Evolutionary conservation across 2,797 vertebrate species (phyloP).

Genomic region (Rhyacichthys aspro): DNA sequence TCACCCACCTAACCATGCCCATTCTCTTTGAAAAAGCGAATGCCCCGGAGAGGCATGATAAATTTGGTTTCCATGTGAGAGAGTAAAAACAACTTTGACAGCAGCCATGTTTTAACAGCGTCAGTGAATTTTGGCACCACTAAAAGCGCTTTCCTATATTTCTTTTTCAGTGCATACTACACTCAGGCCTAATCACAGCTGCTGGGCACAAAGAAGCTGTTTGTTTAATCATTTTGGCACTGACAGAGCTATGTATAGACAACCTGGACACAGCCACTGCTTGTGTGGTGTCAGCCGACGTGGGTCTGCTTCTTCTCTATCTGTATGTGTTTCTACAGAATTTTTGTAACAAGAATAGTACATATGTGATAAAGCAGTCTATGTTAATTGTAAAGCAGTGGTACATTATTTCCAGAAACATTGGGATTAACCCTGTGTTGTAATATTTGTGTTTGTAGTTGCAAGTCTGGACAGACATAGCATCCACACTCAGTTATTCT

Average conservation of each 20-base stretch:
- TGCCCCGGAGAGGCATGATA: constrained; percentile 58
- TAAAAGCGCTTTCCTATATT: constrained; percentile 65
- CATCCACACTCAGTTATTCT: too few relatives aligned
- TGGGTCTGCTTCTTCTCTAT: constrained; percentile 10
- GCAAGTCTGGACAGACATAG: too few relatives aligned
- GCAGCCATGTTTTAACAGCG: constrained; percentile 67
- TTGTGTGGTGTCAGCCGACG: constrained; percentile 52
- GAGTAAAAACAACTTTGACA: constrained; percentile 73
- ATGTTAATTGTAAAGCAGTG: too few relatives aligned
- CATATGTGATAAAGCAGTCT: too few relatives aligned
- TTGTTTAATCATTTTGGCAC: constrained; percentile 79
- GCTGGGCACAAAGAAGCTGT: constrained; percentile 72
- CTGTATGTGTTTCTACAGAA: constrained; percentile 7
- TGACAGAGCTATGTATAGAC: constrained; percentile 57
- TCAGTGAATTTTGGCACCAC: constrained; percentile 73
- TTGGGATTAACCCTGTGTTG: too few relatives aligned
- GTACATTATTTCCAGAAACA: too few relatives aligned
- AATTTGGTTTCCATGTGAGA: constrained; percentile 71
- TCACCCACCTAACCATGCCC: constrained; percentile 61
- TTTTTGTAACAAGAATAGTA: background rate
- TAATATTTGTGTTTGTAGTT: too few relatives aligned
- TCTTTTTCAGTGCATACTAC: constrained; percentile 68
- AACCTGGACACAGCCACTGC: constrained; percentile 58
- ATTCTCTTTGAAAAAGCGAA: constrained; percentile 31
- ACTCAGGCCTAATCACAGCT: constrained; percentile 70